Evolutionary conservation across 2,888 invertebrate genomes (phyloP), one percentile per base, ranked within the genome.

Genomic region (Yponomeuta sedellus): DNA sequence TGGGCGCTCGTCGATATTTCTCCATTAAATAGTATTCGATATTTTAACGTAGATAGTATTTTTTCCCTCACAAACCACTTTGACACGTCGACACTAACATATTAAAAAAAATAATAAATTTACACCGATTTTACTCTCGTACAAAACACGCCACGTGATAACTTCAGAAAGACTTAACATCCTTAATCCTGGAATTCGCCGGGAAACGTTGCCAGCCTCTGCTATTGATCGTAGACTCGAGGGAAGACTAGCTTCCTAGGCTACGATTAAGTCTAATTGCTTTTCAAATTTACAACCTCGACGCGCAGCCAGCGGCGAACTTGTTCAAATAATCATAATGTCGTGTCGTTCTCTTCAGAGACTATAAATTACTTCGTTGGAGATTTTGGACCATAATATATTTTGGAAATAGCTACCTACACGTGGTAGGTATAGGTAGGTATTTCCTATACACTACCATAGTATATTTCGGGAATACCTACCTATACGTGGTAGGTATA

Each of bases 251-350:
- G 80, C 77, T 75, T 83, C 81, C 82, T 83, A 81, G 83, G 82
- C 81, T 75, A 78, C 87, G 82, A 86, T 88, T 85, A 86, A 84
- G 82, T 86, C 82, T 83, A 86, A 88, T 86, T 87, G 86, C 84
- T 78, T 77, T 66, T 76, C 73, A 82, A 86, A 88, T 88, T 87
- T 88, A 88, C 87, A 77, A 79, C 80, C 77, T 76, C 52, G 34
- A 56, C 16, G 20, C 25, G 22, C 52, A 12, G 66, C 52, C 22
- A 66, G 61, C 66, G 61, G 44, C 66, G 22, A 59, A 61, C 61
- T 65, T 59, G 65, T 59, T 59, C 20, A 59, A 65, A 58, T 65
- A 40, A 65, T 65, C 44, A 63, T 63, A 61, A 61, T n/a, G 61
- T 61, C 25, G 5, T 22, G 22, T 25, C 44, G 44, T 52, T 52